A percentile compares a stretch with the other conserved stretches of the same genome.
These are phyloP conservation scores for Stictocephala bisonia DNA, from an alignment of 2,888 invertebrate species.

Conservation along the genomic window DNA sequence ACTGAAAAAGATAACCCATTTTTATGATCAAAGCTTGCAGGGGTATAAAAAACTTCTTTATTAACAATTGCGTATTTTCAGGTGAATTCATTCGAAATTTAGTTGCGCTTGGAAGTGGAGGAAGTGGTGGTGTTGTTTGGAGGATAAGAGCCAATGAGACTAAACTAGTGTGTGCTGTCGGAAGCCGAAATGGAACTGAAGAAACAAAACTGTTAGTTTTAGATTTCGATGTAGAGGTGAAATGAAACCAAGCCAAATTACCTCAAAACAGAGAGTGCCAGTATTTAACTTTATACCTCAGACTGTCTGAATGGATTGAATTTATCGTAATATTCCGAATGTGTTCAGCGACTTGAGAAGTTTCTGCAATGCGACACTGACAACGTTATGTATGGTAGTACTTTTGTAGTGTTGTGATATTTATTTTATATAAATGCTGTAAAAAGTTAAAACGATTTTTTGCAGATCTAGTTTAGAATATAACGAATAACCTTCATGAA, in stretches of 20 bases:
- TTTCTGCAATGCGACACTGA: constrained; percentile 27
- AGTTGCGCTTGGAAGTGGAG: constrained; percentile 92
- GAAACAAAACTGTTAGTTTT: constrained; percentile 98
- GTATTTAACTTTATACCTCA: constrained; percentile 35
- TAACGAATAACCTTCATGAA: too few relatives aligned
- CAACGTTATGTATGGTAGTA: constrained; percentile 14
- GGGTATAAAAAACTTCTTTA: too few relatives aligned
- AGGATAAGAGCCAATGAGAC: constrained; percentile 95
- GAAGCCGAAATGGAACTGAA: constrained; percentile 98
- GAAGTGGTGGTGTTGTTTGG: constrained; percentile 99
- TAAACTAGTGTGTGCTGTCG: constrained; percentile 97
- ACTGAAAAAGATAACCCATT: too few relatives aligned
- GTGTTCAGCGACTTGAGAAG: constrained; percentile 21
- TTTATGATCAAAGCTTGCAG: too few relatives aligned
- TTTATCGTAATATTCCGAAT: neutral
- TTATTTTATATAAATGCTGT: constrained; percentile 42
- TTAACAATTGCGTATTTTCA: too few relatives aligned
- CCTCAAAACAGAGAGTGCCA: constrained; percentile 25
- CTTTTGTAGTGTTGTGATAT: constrained; percentile 39
- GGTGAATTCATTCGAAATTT: constrained; percentile 95
- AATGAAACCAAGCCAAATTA: constrained; percentile 59
- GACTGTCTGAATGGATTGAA: constrained; percentile 3
- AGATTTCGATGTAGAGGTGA: constrained; percentile 89
- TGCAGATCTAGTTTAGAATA: too few relatives aligned
- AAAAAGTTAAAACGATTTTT: constrained; percentile 27